Evolutionary conservation across 1,140 invertebrate genomes (phyloP).

Genomic region (Diuraphis noxia): DNA sequence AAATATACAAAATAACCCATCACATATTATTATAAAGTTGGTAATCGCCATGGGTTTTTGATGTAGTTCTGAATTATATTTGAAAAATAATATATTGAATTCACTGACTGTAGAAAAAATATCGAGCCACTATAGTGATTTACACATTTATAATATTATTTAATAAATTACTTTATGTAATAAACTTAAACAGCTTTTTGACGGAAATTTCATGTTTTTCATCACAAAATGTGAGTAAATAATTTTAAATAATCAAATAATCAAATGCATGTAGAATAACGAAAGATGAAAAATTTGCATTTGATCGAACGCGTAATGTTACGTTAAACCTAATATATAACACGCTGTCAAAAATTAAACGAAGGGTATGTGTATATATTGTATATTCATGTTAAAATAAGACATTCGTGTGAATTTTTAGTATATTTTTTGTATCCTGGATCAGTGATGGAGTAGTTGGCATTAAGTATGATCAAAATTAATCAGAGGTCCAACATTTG

Average conservation of each 20-base stretch:
- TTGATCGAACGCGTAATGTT: background rate
- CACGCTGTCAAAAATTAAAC: background rate
- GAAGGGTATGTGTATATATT: too few species aligned
- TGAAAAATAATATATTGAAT: too few species aligned
- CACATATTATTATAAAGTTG: background rate
- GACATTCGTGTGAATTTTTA: background rate
- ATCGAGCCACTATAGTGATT: background rate
- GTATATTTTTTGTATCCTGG: background rate
- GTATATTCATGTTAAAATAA: too few species aligned
- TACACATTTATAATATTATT: background rate
- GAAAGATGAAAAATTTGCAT: background rate
- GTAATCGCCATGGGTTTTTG: background rate
- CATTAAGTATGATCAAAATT: background rate
- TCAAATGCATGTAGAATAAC: background rate
- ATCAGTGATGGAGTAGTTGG: background rate
- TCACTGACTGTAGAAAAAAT: background rate
- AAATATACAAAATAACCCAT: background rate
- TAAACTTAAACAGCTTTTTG: background rate
- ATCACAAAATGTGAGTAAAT: background rate
- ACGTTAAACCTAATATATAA: background rate
- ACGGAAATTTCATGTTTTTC: background rate
- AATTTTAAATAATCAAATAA: background rate
- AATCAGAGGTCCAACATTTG: background rate
- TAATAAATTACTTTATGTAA: too few species aligned
- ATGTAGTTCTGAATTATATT: background rate